phyloP scores from a whole-genome alignment of 2,797 vertebrate species.

The Eulemur coronatus region DNA sequence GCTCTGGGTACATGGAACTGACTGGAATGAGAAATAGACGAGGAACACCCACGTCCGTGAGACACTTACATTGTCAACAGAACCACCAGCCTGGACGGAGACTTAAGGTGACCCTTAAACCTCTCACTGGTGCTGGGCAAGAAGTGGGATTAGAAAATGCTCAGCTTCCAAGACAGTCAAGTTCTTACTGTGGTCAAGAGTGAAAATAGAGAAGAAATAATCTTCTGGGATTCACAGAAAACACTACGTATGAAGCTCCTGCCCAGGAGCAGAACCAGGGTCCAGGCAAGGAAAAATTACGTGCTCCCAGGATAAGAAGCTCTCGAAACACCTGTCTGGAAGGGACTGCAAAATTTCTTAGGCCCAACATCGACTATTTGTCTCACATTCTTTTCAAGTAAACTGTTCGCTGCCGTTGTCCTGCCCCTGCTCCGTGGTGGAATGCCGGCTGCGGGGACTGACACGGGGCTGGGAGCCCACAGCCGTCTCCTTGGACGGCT shows the following conservation, averaged over 20 bases:
- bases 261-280: neutral
- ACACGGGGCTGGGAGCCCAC: no score
- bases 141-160: neutral
- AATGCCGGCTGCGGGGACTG: no score
- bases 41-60: no score
- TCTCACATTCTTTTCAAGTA: accelerated
- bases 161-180: neutral
- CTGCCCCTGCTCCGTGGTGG: accelerated
- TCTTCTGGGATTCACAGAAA: no score
- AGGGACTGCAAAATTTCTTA: neutral
- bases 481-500: neutral
- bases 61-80: no score
- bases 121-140: no score
- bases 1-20: neutral
- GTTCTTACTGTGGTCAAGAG: neutral
- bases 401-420: accelerated
- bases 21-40: no score
- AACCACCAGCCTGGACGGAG: neutral
- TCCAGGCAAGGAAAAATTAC: neutral
- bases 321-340: neutral
- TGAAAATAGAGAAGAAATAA: neutral
- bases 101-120: neutral
- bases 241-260: no score
- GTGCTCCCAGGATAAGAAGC: neutral
- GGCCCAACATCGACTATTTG: accelerated